Conservation (phyloP, 2,888 invertebrate genomes). For the Trimorus sp. region DNA sequence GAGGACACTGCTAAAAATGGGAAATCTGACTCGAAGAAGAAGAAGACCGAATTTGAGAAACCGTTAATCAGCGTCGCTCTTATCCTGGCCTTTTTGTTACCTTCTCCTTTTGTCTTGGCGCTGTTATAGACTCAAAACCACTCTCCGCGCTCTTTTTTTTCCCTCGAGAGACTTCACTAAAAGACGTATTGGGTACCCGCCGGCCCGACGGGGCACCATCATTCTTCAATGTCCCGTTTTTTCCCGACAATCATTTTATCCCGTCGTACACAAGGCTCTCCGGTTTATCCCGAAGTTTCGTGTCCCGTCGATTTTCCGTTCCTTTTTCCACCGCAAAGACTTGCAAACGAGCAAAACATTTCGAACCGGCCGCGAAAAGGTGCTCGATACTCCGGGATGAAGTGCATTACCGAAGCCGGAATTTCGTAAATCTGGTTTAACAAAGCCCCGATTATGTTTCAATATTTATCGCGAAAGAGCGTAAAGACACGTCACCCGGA, state of each 20-base stretch:
- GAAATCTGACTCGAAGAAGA: too few species aligned
- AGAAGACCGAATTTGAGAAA: not conserved
- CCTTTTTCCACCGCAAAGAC: conserved; percentile 23
- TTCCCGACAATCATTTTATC: conserved; percentile 60
- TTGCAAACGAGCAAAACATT: conserved; percentile 56
- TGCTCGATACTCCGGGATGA: not conserved
- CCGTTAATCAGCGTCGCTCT: conserved; percentile 29
- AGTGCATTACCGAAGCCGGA: conserved; percentile 1
- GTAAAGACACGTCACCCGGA: too few species aligned
- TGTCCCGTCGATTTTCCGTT: conserved; percentile 60
- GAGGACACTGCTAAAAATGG: too few species aligned
- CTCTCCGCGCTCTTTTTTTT: conserved; percentile 48
- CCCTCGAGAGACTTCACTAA: conserved; percentile 47
- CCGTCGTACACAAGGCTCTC: conserved; percentile 45
- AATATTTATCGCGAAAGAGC: too few species aligned
- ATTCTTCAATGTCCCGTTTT: conserved; percentile 67
- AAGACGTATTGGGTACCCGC: conserved; percentile 60
- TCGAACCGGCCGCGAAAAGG: conserved; percentile 9
- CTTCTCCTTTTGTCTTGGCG: conserved; percentile 34
- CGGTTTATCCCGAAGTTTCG: conserved; percentile 31
- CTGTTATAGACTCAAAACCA: conserved; percentile 46
- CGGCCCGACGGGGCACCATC: conserved; percentile 49
- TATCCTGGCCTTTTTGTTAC: conserved; percentile 23
- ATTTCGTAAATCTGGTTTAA: conserved; percentile 4
- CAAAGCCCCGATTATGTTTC: not conserved